phyloP scores from a whole-genome alignment of 2,888 invertebrate genomes.

The Scotopteryx bipunctaria region DNA sequence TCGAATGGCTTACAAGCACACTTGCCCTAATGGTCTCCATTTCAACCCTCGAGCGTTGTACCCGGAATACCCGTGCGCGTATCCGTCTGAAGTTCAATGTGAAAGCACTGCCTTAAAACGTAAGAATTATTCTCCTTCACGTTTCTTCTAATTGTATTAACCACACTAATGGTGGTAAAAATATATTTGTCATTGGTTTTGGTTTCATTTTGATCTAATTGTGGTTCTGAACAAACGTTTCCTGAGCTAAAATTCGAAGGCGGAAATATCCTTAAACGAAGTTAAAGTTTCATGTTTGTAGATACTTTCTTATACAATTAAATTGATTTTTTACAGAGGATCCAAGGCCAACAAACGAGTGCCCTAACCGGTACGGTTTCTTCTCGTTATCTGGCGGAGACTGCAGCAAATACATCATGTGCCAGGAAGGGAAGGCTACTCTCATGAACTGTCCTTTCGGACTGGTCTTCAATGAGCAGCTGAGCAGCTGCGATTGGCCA shows the following conservation, averaged over 20 bases:
- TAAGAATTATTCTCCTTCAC: conserved; percentile 33
- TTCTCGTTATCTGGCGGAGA: conserved; percentile 51
- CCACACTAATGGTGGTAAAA: no score
- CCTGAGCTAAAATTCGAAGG: no score
- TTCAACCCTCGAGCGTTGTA: conserved; percentile 85
- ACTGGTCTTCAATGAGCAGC: conserved; percentile 54
- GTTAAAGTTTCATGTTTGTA: no score
- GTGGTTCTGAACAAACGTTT: no score
- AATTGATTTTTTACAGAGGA: conserved; percentile 12
- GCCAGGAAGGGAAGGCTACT: conserved; percentile 55
- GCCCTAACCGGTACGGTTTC: conserved; percentile 52
- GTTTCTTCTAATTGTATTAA: neutral
- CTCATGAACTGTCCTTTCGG: conserved; percentile 63
- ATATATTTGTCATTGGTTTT: no score
- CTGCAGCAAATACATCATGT: conserved; percentile 61
- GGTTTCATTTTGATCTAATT: no score
- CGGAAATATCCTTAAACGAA: no score
- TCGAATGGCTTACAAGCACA: conserved; percentile 84
- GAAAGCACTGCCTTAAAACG: conserved; percentile 74
- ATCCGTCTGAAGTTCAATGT: conserved; percentile 90
- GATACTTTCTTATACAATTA: no score
- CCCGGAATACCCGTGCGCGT: conserved; percentile 88
- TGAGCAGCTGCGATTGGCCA: conserved; percentile 61
- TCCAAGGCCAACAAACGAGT: conserved; percentile 32
- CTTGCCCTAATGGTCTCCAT: conserved; percentile 89